Conservation (phyloP, 2,888 invertebrate genomes). For the Polylopha cassiicola region DNA sequence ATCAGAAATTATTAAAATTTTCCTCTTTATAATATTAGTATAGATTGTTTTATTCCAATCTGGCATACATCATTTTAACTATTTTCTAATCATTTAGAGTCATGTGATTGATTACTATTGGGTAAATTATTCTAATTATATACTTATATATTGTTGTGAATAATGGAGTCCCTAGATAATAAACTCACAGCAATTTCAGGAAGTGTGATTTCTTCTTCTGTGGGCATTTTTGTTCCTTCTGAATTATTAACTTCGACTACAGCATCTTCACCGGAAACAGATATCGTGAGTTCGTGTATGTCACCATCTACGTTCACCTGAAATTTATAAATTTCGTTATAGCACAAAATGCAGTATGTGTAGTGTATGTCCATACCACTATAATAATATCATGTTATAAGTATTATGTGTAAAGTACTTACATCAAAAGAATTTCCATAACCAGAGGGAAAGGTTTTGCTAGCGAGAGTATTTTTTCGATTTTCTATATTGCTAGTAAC, state of each 20-base stretch:
- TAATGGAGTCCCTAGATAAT: too few relatives aligned
- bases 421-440: slow-evolving; percentile 29
- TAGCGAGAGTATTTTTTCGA: slow-evolving; percentile 16
- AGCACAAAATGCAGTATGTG: slow-evolving; percentile 3
- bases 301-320: slow-evolving; percentile 41
- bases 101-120: too few relatives aligned
- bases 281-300: slow-evolving; percentile 33
- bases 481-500: slow-evolving; percentile 29
- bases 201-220: slow-evolving; percentile 28
- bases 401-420: slow-evolving; percentile 24
- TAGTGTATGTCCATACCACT: too few relatives aligned
- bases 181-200: slow-evolving; percentile 33
- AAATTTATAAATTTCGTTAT: slow-evolving; percentile 21
- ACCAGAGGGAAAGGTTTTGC: slow-evolving; percentile 9
- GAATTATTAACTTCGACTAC: slow-evolving; percentile 33
- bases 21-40: too few relatives aligned
- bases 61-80: too few relatives aligned
- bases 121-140: too few relatives aligned
- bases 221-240: slow-evolving; percentile 29
- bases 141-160: too few relatives aligned
- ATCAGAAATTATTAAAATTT: too few relatives aligned
- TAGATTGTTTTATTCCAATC: too few relatives aligned
- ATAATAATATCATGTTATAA: neutral
- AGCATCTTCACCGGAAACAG: slow-evolving; percentile 35
- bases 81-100: too few relatives aligned